Base-by-base conservation (phyloP, 2,888 invertebrate genomes). In the Alsophila aescularia region DNA sequence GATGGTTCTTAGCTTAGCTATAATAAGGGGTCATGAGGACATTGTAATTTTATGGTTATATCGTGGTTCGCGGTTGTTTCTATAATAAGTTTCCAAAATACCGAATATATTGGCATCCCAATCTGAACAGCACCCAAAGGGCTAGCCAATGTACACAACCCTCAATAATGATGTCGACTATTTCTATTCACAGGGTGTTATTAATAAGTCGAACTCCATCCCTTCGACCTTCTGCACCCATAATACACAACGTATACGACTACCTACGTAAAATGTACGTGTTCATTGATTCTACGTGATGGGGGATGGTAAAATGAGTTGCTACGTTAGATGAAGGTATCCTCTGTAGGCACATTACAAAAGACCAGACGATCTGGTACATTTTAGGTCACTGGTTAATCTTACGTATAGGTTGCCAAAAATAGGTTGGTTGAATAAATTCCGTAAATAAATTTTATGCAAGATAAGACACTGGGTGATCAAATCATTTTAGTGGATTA, bases 161-260 rank as follows among this genome's bases (percentile, higher is more conserved):
- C 67, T 65, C 67, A 70, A 71, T 78, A 78, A 73, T 73, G 72
- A 73, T 71, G 74, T 72, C 66, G 62, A 67, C 72, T 56, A 72
- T 71, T 71, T 74, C 77, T 70, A 77, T 77, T 77, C 71, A 77
- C 45, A 67, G 63, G 66, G 63, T 67, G 72, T 73, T 75, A 78
- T 77, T 78, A 78, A 78, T 78, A 76, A 75, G 73, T 49, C 42
- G 45, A 47, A 52, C 43, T 53, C 64, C 60, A 67, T 59, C 60
- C 68, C 72, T 65, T 60, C 54, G 59, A 60, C 55, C 57, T 60
- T 58, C 3, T 51, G 50, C 45, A 50, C 60, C 29, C 21, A 16
- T 27, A 16, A 36, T n/a, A 36, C 41, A 29, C 14, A 15, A 18
- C n/a, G 14, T 24, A 53, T 10, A 34, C 14, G 39, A 9, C 16